phyloP scores from a whole-genome alignment of 1,140 invertebrate genomes.

The Nephila pilipes region DNA sequence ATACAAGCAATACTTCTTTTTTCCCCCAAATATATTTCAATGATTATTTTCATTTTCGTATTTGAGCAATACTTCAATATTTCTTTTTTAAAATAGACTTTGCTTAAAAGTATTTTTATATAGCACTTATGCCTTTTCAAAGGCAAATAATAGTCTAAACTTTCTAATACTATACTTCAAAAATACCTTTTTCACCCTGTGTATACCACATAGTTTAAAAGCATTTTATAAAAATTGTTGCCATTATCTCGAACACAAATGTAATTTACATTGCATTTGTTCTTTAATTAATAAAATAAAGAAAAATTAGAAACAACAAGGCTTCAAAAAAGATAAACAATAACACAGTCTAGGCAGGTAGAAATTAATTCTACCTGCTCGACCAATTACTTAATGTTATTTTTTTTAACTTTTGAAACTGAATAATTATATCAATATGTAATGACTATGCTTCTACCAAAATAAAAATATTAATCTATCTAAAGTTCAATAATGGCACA shows the following conservation, averaged over 20 bases:
- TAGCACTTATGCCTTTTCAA: background rate
- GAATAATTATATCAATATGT: background rate
- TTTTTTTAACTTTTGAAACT: background rate
- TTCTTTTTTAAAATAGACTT: slow-evolving; percentile 22
- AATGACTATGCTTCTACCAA: background rate
- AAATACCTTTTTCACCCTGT: background rate
- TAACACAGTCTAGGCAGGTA: slow-evolving; percentile 4
- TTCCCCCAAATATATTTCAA: background rate
- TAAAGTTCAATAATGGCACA: background rate
- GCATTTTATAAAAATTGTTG: background rate
- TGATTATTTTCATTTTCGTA: background rate
- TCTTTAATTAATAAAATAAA: background rate
- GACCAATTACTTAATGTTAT: background rate
- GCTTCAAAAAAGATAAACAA: too few relatives aligned
- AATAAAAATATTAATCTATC: background rate
- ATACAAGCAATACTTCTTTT: background rate
- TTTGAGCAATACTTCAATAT: background rate
- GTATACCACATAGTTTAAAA: background rate
- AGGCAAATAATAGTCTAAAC: background rate
- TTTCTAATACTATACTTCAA: background rate
- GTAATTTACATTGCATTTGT: background rate
- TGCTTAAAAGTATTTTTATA: background rate
- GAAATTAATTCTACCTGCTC: slow-evolving; percentile 26
- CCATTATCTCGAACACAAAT: background rate
- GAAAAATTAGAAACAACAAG: too few relatives aligned